Evolutionary conservation across 1,140 invertebrate species (phyloP).

Genomic region (Mesaphorura yosii): DNA sequence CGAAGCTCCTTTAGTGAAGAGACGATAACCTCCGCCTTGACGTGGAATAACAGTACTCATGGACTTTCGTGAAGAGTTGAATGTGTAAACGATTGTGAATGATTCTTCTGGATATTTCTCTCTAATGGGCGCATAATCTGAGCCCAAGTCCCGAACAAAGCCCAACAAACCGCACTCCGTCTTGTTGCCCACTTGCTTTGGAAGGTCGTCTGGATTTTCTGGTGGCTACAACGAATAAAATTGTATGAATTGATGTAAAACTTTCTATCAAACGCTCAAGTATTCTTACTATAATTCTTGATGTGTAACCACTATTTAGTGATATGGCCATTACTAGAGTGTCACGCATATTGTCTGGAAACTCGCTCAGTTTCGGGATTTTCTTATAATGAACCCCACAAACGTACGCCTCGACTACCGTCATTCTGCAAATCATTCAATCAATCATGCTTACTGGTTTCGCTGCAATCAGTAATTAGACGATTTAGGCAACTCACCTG

Average conservation of each 20-base stretch:
- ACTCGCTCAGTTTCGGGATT: slow-evolving; percentile 66
- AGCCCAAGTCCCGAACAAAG: slow-evolving; percentile 78
- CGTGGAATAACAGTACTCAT: slow-evolving; percentile 93
- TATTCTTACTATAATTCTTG: slow-evolving; percentile 70
- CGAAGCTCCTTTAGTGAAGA: slow-evolving; percentile 97
- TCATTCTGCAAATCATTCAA: slow-evolving; percentile 58
- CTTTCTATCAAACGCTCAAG: background rate
- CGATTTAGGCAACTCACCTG: slow-evolving; percentile 34
- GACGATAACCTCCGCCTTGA: slow-evolving; percentile 70
- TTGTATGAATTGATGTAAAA: background rate
- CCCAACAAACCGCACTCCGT: slow-evolving; percentile 96
- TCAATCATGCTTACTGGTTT: background rate
- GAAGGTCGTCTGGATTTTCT: slow-evolving; percentile 69
- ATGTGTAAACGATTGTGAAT: slow-evolving; percentile 93
- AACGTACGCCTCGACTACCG: slow-evolving; percentile 87
- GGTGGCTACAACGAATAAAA: slow-evolving; percentile 43
- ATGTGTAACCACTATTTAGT: slow-evolving; percentile 95
- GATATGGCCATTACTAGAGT: slow-evolving; percentile 76
- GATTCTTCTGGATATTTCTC: slow-evolving; percentile 85
- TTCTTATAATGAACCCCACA: slow-evolving; percentile 75
- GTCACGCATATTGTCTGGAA: slow-evolving; percentile 70
- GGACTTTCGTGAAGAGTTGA: slow-evolving; percentile 96
- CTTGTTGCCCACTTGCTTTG: slow-evolving; percentile 97
- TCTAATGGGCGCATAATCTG: slow-evolving; percentile 82
- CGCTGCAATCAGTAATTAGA: background rate